phyloP scores from a whole-genome alignment of 2,888 invertebrate species.

The Eutolmus rufibarbis region DNA sequence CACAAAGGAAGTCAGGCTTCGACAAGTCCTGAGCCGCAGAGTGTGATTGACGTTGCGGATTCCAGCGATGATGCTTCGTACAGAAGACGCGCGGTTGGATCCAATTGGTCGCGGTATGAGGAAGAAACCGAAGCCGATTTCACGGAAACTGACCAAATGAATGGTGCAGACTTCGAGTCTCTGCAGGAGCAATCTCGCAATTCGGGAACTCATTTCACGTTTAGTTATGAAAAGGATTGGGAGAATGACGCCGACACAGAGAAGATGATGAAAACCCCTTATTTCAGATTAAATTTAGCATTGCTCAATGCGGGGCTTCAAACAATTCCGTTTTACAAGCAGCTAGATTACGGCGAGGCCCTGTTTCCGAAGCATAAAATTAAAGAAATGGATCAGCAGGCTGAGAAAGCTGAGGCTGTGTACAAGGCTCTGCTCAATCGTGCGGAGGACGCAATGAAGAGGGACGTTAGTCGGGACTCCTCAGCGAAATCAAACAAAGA shows the following conservation, averaged over 20 bases:
- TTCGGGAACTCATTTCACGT: slow-evolving; percentile 60
- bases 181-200: slow-evolving; percentile 59
- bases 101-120: slow-evolving; percentile 10
- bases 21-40: slow-evolving; percentile 51
- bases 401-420: slow-evolving; percentile 55
- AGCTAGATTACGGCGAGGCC: slow-evolving; percentile 58
- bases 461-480: slow-evolving; percentile 45
- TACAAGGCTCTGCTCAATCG: slow-evolving; percentile 55
- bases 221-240: slow-evolving; percentile 64
- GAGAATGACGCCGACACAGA: slow-evolving; percentile 56
- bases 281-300: slow-evolving; percentile 62
- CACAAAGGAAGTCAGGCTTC: background rate
- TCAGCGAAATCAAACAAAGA: slow-evolving; percentile 48
- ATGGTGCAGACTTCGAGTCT: slow-evolving; percentile 60
- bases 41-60: slow-evolving; percentile 58
- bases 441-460: slow-evolving; percentile 50
- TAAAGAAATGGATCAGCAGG: slow-evolving; percentile 54
- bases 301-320: too few species aligned
- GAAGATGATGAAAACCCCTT: slow-evolving; percentile 54
- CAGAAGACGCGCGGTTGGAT: slow-evolving; percentile 46
- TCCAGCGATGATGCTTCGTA: slow-evolving; percentile 58
- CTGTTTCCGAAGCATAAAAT: slow-evolving; percentile 61
- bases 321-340: slow-evolving; percentile 64
- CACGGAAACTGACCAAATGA: slow-evolving; percentile 55
- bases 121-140: slow-evolving; percentile 44